A percentile compares a stretch with the other conserved stretches of the same genome.
phyloP scores from a whole-genome alignment of 2,888 invertebrate species.

The Scaeva pyrastri region DNA sequence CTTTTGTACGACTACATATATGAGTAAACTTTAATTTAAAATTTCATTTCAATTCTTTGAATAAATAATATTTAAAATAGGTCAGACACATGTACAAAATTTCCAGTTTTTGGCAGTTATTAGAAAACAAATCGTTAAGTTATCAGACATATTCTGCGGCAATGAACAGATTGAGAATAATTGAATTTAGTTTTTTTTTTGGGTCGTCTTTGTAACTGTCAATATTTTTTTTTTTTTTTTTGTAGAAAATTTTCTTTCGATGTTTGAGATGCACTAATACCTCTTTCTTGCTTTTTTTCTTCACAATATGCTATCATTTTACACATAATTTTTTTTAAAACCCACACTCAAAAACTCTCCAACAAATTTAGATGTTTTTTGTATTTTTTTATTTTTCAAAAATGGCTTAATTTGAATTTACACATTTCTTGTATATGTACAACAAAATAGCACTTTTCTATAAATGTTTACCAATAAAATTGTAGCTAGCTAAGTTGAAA shows the following conservation, averaged over 20 bases:
- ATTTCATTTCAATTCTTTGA: too few species aligned
- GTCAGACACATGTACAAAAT: too few species aligned
- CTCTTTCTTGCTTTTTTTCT: constrained; percentile 32
- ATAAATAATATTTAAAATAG: too few species aligned
- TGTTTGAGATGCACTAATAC: constrained; percentile 30
- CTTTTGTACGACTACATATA: too few species aligned
- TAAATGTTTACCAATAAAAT: constrained; percentile 24
- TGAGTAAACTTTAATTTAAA: too few species aligned
- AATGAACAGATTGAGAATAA: too few species aligned
- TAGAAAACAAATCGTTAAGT: too few species aligned
- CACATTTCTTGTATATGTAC: constrained; percentile 20
- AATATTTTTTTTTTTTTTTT: background rate
- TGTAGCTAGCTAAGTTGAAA: constrained; percentile 32
- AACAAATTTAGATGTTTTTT: background rate
- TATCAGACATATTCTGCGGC: too few species aligned
- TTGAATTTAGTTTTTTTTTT: background rate
- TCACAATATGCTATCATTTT: constrained; percentile 11
- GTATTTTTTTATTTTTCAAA: background rate
- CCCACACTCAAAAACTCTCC: background rate
- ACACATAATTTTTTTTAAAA: background rate
- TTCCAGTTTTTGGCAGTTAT: too few species aligned
- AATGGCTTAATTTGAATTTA: background rate
- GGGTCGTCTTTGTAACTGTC: background rate
- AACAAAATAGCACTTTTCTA: constrained; percentile 12
- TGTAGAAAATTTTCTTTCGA: background rate